phyloP scores from a whole-genome alignment of 2,888 invertebrate genomes.

The Drosophila buzzatii region DNA sequence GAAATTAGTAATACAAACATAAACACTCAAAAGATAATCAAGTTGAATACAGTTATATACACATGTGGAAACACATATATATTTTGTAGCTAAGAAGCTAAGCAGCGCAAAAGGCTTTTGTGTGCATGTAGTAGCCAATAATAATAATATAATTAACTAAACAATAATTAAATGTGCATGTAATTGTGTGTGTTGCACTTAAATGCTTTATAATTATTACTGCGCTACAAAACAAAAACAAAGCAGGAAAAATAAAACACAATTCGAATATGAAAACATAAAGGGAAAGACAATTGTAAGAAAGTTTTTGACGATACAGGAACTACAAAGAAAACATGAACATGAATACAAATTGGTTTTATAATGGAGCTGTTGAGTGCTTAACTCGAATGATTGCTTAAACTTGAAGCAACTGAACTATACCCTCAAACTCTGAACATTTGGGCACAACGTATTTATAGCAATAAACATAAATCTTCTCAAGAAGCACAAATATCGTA shows the following conservation, averaged over 20 bases:
- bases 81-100: slow-evolving; percentile 69
- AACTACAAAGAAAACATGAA: slow-evolving; percentile 21
- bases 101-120: slow-evolving; percentile 74
- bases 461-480: slow-evolving; percentile 46
- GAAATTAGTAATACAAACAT: slow-evolving; percentile 32
- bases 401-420: slow-evolving; percentile 33
- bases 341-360: slow-evolving; percentile 53
- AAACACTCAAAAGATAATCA: slow-evolving; percentile 34
- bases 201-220: slow-evolving; percentile 70
- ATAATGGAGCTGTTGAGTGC: slow-evolving; percentile 78
- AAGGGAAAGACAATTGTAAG: slow-evolving; percentile 29
- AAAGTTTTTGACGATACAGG: slow-evolving; percentile 23
- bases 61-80: slow-evolving; percentile 41
- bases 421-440: slow-evolving; percentile 37
- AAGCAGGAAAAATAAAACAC: slow-evolving; percentile 9
- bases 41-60: slow-evolving; percentile 42
- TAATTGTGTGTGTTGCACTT: slow-evolving; percentile 63
- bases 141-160: slow-evolving; percentile 52
- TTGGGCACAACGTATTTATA: slow-evolving; percentile 58
- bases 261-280: slow-evolving; percentile 6
- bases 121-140: slow-evolving; percentile 73
- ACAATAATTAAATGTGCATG: slow-evolving; percentile 66
- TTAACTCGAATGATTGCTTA: slow-evolving; percentile 38
- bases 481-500: slow-evolving; percentile 44
- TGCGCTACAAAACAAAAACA: slow-evolving; percentile 38